Evolutionary conservation across 2,113 vertebrate species (phyloP).

Genomic region (Tichodroma muraria): DNA sequence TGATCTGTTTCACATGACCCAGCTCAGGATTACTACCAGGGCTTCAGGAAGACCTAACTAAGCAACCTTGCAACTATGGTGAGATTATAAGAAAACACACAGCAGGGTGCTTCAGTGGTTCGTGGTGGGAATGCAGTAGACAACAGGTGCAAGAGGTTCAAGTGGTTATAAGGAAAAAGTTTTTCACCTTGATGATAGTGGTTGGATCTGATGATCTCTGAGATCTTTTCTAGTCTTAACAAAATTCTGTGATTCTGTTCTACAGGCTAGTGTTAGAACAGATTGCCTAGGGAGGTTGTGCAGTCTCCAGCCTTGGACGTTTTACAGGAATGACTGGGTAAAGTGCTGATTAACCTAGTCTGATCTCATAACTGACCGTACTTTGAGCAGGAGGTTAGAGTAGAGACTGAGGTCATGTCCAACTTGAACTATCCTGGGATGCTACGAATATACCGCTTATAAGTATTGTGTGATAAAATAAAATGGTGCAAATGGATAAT

Average conservation of each 20-base stretch:
- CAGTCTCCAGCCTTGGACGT: not conserved
- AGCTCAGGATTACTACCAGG: not conserved
- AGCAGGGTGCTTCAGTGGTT: not conserved
- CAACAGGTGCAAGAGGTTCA: not conserved
- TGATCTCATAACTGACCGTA: not conserved
- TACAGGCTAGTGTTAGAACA: not conserved
- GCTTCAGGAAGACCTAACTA: not conserved
- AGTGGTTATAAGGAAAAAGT: not conserved
- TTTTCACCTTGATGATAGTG: not conserved
- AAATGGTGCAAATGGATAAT: not conserved
- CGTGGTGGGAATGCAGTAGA: not conserved
- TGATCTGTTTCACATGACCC: not conserved
- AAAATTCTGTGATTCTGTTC: not conserved
- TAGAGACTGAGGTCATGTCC: not conserved
- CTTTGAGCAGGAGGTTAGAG: not conserved
- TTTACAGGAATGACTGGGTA: not conserved
- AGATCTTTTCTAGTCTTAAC: not conserved
- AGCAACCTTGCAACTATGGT: not conserved
- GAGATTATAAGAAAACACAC: not conserved
- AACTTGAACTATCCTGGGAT: not conserved
- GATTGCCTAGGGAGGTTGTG: not conserved
- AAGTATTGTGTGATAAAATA: not conserved
- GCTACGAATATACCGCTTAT: fast-evolving
- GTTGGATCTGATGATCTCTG: not conserved
- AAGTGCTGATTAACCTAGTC: not conserved